phyloP scores from a whole-genome alignment of 2,113 vertebrate species.

The Corapipo altera region DNA sequence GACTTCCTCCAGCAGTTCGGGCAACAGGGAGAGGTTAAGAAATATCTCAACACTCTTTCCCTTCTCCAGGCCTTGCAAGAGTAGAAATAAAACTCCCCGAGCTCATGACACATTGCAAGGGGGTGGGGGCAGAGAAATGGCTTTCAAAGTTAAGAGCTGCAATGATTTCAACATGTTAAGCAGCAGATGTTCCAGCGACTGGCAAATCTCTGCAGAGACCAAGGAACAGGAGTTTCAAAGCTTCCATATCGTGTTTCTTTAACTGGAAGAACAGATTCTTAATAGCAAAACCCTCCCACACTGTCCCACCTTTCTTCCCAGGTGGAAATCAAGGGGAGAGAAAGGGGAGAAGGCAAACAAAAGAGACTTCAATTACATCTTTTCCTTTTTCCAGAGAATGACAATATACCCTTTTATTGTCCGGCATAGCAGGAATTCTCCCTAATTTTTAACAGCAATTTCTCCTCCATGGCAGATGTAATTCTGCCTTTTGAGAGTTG shows the following conservation, averaged over 20 bases:
- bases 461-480: not conserved
- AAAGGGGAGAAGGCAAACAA: not conserved
- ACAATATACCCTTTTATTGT: not conserved
- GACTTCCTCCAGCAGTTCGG: not conserved
- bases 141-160: not conserved
- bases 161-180: not conserved
- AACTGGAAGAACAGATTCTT: slow-evolving; percentile 11
- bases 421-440: not conserved
- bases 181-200: not conserved
- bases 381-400: not conserved
- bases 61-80: not conserved
- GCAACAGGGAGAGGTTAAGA: not conserved
- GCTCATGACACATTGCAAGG: not conserved
- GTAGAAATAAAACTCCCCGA: not conserved
- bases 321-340: not conserved
- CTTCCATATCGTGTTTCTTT: not conserved
- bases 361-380: not conserved
- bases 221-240: not conserved
- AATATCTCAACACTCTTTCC: not conserved
- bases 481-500: not conserved
- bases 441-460: not conserved
- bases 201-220: not conserved
- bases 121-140: not conserved
- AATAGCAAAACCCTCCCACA: not conserved
- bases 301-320: not conserved